Percentiles rank a stretch among this genome's conserved stretches.
Evolutionary conservation across 92 coral and sea anemone genomes (phyloP).

Genomic region (Bergia puertoricense): DNA sequence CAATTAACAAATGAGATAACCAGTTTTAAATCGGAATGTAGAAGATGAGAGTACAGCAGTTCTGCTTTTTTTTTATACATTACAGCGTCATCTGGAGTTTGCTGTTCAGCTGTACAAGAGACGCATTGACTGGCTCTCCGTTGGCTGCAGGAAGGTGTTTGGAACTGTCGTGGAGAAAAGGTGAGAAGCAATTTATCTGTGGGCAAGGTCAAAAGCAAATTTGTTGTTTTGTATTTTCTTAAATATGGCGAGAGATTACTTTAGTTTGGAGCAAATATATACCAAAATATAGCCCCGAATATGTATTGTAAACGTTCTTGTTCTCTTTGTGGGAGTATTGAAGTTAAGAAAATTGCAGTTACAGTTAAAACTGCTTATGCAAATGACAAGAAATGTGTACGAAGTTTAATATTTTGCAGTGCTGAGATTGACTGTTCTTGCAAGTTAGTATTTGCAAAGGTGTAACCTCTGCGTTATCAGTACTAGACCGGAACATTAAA

Average conservation of each 20-base stretch:
- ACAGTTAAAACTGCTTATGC: not conserved
- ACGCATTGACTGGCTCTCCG: conserved; percentile 91
- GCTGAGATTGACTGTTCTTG: no score
- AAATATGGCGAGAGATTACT: not conserved
- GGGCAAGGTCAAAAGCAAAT: not conserved
- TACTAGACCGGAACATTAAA: no score
- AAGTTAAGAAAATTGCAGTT: not conserved
- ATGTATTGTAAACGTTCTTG: not conserved
- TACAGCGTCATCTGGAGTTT: conserved; percentile 90
- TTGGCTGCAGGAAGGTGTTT: conserved; percentile 84
- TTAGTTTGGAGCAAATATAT: not conserved
- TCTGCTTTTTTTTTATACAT: not conserved
- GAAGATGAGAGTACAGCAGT: no score
- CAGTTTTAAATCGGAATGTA: not conserved
- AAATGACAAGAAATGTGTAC: not conserved
- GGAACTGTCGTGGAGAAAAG: conserved; percentile 96
- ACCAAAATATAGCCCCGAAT: not conserved
- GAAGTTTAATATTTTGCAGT: no score
- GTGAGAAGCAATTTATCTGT: conserved; percentile 34
- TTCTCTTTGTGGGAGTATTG: not conserved
- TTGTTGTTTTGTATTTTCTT: not conserved
- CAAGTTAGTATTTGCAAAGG: no score
- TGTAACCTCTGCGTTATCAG: no score
- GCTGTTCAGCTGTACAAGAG: conserved; percentile 92
- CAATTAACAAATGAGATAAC: no score